Evolutionary conservation across 2,888 invertebrate genomes (phyloP), one percentile per base, ranked within the genome.

Genomic region (Torymus aiolomorphi): DNA sequence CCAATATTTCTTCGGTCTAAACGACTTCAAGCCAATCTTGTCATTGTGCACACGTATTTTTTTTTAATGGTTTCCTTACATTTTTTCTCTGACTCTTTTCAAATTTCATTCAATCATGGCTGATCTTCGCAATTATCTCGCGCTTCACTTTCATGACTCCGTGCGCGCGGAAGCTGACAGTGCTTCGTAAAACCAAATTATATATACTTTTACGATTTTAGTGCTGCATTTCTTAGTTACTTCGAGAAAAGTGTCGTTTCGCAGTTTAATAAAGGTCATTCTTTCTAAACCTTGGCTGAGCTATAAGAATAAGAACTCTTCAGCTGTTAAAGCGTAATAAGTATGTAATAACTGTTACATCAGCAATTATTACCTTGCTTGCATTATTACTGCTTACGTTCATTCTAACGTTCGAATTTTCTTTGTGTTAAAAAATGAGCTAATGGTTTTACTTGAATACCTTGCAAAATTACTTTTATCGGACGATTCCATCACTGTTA

Each of bases 101-200:
- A 63, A 74, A 31, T 78, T 74, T 74, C 10, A 51, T 63, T 67
- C 78, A 61, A 78, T 78, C 69, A 56, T 42, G 31, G 49, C 31
- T 69, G 42, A 70, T 69, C 70, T 71, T 10, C 31, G 11, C 20
- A 70, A 79, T 79, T 70, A 70, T 79, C 69, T 66, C 16, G 52
- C 11, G 52, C 69, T 79, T 56, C 75, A 65, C 51, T 75, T 79
- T 79, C 70, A 79, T 63, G 78, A 52, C 31, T 8, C 4, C 31
- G 31, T 31, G 65, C 20, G 70, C 63, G 13, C 13, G 56, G 49
- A 14, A 62, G 75, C 79, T 79, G 75, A 79, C 74, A 24, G 51
- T 59, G 75, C 65, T 61, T 71, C 70, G 70, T 79, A 74, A 79
- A 79, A 75, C 11, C 59, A 75, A 42, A 79, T 75, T 79, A 69